Conservation (phyloP, 2,113 vertebrate genomes). For the Ailurus styani region DNA sequence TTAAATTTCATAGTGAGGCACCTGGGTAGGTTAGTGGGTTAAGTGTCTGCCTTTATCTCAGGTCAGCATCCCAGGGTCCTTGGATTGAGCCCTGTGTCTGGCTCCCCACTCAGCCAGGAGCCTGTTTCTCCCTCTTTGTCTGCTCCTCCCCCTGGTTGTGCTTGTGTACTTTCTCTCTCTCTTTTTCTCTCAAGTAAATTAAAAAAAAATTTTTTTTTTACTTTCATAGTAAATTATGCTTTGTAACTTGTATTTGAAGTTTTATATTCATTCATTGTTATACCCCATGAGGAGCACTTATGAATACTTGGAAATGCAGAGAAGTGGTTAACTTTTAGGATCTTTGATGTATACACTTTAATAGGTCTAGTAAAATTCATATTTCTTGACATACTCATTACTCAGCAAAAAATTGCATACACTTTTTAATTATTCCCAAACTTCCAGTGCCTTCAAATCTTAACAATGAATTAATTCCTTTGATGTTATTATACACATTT, state of each 20-base stretch:
- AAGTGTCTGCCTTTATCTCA: background rate
- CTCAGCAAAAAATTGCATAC: background rate
- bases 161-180: background rate
- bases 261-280: background rate
- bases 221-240: background rate
- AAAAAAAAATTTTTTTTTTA: background rate
- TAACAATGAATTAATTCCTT: conserved; percentile 11
- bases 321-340: background rate
- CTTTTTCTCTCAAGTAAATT: background rate
- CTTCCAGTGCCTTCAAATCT: background rate
- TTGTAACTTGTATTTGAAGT: background rate
- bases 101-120: background rate
- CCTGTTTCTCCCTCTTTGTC: background rate
- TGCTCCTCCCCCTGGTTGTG: background rate
- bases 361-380: background rate
- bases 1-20: background rate
- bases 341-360: background rate
- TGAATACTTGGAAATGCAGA: background rate
- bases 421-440: conserved; percentile 3
- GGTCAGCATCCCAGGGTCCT: background rate
- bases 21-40: background rate
- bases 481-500: background rate
- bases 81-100: background rate
- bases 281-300: background rate
- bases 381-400: background rate